Conservation (phyloP, 2,888 invertebrate genomes). For the Dryobota labecula region DNA sequence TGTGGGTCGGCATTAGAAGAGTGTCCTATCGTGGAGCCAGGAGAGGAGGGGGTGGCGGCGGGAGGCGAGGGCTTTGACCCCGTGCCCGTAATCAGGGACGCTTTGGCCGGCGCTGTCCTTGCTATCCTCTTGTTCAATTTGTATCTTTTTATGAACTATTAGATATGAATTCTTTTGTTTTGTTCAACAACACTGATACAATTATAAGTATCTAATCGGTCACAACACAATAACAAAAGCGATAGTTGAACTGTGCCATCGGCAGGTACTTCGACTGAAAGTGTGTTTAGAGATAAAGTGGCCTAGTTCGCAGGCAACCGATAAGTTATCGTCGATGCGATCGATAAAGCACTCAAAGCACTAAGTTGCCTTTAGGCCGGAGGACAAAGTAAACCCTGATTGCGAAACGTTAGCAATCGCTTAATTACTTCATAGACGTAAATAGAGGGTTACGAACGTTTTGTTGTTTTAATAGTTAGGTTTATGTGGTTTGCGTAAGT, state of each 20-base stretch:
- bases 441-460: conserved; percentile 60
- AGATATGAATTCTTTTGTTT: conserved; percentile 54
- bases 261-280: conserved; percentile 69
- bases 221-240: conserved; percentile 67
- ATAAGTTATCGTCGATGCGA: conserved; percentile 83
- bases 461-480: conserved; percentile 68
- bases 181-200: conserved; percentile 41
- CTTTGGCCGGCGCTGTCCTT: conserved; percentile 61
- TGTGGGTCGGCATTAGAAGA: conserved; percentile 64
- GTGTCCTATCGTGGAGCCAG: conserved; percentile 65
- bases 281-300: conserved; percentile 79
- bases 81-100: conserved; percentile 78
- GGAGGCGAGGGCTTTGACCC: conserved; percentile 80
- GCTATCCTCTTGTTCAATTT: conserved; percentile 50
- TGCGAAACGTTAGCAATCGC: conserved; percentile 50
- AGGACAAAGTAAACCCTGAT: conserved; percentile 61
- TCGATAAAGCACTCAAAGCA: conserved; percentile 83
- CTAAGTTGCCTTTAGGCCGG: conserved; percentile 59
- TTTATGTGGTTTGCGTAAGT: conserved; percentile 74
- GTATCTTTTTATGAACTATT: conserved; percentile 46
- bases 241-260: conserved; percentile 76
- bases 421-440: conserved; percentile 64
- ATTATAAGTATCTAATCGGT: conserved; percentile 68
- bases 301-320: conserved; percentile 82
- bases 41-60: conserved; percentile 60